Conservation (phyloP, 2,797 vertebrate species). For the Thalassophryne amazonica region DNA sequence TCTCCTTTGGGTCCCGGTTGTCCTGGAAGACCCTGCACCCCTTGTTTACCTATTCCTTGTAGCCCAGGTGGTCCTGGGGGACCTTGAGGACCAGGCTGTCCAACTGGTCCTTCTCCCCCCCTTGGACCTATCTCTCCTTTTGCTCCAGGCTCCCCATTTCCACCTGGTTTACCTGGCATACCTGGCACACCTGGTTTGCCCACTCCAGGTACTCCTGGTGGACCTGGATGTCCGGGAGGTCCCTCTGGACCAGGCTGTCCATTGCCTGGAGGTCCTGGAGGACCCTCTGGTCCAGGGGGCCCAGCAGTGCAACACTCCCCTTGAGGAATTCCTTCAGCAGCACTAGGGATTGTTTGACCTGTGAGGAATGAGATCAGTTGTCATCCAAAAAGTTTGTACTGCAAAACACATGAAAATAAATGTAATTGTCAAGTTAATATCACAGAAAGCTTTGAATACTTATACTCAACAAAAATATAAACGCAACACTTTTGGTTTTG, state of each 20-base stretch:
- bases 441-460: background rate
- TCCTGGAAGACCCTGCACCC: slow-evolving; percentile 88
- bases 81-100: slow-evolving; percentile 87
- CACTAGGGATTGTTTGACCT: slow-evolving; percentile 75
- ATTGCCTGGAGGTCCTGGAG: slow-evolving; percentile 84
- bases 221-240: slow-evolving; percentile 83
- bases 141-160: slow-evolving; percentile 83
- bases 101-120: slow-evolving; percentile 85
- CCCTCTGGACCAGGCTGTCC: slow-evolving; percentile 87
- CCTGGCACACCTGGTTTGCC: slow-evolving; percentile 94
- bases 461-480: no score
- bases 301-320: slow-evolving; percentile 77
- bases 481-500: no score
- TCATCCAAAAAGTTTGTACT: slow-evolving; percentile 1
- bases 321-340: slow-evolving; percentile 67
- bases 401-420: no score
- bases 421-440: no score
- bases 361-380: slow-evolving; percentile 7
- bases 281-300: slow-evolving; percentile 78
- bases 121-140: slow-evolving; percentile 89
- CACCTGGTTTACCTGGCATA: slow-evolving; percentile 89
- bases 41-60: slow-evolving; percentile 89
- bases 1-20: slow-evolving; percentile 89
- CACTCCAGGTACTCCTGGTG: slow-evolving; percentile 86
- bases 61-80: slow-evolving; percentile 88